These are phyloP conservation scores for Phalanger gymnotis DNA, from an alignment of 2,797 vertebrate species.

Conservation along the genomic window DNA sequence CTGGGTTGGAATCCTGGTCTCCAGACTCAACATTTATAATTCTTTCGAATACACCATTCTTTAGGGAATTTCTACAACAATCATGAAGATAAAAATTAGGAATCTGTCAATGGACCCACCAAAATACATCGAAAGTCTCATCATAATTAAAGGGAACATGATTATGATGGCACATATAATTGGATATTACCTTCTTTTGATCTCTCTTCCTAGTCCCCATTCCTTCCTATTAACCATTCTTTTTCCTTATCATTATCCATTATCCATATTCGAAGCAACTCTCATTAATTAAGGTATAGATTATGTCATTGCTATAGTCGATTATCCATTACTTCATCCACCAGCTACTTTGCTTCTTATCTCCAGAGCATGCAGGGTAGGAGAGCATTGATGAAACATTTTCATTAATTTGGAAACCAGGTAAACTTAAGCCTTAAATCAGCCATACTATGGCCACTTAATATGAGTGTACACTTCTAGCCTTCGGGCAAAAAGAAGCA, in stretches of 20 bases:
- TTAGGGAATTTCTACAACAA: not conserved
- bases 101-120: not conserved
- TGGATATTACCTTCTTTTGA: not conserved
- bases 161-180: not conserved
- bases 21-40: not conserved
- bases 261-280: conserved; percentile 3
- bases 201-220: conserved; percentile 9
- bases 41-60: not conserved
- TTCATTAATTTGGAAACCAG: conserved; percentile 30
- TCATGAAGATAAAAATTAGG: not conserved
- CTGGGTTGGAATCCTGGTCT: not conserved
- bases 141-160: conserved; percentile 2
- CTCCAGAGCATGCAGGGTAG: conserved; percentile 10
- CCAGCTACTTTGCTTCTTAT: conserved; percentile 21
- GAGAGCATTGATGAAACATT: conserved; percentile 32
- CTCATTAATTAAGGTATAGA: not conserved
- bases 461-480: not conserved
- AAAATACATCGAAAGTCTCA: not conserved
- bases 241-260: conserved; percentile 18
- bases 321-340: not conserved
- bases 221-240: not conserved
- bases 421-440: conserved; percentile 10
- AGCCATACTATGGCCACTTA: conserved; percentile 11
- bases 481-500: conserved; percentile 3
- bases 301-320: not conserved